phyloP scores from a whole-genome alignment of 2,888 invertebrate species.

The Drosophila tripunctata region DNA sequence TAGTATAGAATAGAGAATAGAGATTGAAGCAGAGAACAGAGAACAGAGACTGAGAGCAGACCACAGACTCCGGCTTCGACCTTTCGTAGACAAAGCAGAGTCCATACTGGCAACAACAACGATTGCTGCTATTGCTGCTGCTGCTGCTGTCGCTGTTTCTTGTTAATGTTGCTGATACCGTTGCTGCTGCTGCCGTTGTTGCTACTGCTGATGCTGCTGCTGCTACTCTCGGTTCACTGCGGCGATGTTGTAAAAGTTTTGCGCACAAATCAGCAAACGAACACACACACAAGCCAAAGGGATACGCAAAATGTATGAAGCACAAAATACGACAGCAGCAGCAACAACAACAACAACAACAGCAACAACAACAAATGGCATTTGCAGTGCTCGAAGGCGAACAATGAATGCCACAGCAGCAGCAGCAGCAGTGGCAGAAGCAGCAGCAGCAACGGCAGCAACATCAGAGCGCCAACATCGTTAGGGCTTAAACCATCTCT shows the following conservation, averaged over 20 bases:
- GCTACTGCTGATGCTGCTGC: conserved; percentile 43
- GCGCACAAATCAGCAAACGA: conserved; percentile 77
- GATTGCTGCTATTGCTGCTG: conserved; percentile 35
- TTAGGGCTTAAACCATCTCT: conserved; percentile 74
- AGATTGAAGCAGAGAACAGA: conserved; percentile 20
- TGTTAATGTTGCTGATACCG: conserved; percentile 64
- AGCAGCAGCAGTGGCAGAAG: no score
- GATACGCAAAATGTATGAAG: conserved; percentile 71
- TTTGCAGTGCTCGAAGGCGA: conserved; percentile 76
- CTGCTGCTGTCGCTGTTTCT: conserved; percentile 41
- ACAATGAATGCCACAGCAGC: conserved; percentile 73
- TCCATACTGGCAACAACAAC: conserved; percentile 72
- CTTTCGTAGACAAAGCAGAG: conserved; percentile 79
- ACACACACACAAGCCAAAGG: conserved; percentile 36
- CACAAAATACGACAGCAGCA: conserved; percentile 62
- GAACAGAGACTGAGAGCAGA: conserved; percentile 41
- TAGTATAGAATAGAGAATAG: conserved; percentile 17
- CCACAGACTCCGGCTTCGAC: conserved; percentile 75
- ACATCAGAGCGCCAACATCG: conserved; percentile 65
- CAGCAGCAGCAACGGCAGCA: conserved; percentile 38
- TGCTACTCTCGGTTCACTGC: conserved; percentile 65
- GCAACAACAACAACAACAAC: conserved; percentile 32
- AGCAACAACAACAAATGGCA: conserved; percentile 65
- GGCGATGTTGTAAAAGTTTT: conserved; percentile 80
- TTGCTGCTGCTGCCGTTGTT: conserved; percentile 46